Evolutionary conservation across 2,797 vertebrate genomes (phyloP).

Genomic region (Propithecus perrieri): DNA sequence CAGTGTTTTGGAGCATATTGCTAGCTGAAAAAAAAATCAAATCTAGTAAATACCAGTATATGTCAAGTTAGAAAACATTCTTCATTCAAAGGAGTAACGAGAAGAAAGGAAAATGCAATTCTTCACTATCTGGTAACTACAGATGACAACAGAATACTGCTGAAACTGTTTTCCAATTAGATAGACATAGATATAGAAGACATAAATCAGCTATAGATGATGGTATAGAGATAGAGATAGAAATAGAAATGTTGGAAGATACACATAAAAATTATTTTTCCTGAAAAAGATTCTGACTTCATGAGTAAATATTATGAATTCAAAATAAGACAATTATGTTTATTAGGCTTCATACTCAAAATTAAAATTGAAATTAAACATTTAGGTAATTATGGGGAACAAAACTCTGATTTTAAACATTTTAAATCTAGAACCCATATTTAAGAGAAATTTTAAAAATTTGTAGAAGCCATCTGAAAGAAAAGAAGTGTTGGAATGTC

Average conservation of each 20-base stretch:
- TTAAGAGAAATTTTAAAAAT: background rate
- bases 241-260: background rate
- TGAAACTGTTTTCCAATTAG: background rate
- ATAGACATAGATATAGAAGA: background rate
- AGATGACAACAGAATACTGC: background rate
- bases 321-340: background rate
- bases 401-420: background rate
- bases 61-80: background rate
- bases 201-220: background rate
- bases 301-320: background rate
- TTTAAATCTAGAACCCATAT: background rate
- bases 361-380: background rate
- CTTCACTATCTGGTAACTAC: background rate
- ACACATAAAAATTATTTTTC: background rate
- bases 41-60: background rate
- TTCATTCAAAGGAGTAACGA: background rate
- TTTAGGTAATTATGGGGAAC: background rate
- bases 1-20: background rate
- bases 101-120: background rate
- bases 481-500: background rate
- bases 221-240: background rate
- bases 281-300: background rate
- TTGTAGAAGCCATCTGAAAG: background rate
- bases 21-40: background rate
- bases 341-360: background rate